A percentile compares a stretch with the other conserved stretches of the same genome.
Conservation (phyloP, 2,113 vertebrate species). For the Glaucidium brasilianum region DNA sequence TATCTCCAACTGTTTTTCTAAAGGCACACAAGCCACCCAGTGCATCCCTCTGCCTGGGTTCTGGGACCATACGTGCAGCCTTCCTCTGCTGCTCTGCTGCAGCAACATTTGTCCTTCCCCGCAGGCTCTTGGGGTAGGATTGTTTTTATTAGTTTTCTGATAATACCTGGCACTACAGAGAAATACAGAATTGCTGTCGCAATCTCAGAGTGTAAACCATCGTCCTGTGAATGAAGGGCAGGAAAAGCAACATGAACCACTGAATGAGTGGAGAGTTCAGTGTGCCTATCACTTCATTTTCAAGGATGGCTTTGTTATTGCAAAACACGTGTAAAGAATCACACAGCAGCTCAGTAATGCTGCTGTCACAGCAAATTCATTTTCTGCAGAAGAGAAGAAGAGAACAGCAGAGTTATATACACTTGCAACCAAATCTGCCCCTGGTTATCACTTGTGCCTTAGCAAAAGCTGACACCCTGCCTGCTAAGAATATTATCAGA, state of each 20-base stretch:
- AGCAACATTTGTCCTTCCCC: not conserved
- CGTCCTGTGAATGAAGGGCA: not conserved
- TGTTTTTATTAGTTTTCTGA: not conserved
- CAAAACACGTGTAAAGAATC: not conserved
- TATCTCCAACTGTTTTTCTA: not conserved
- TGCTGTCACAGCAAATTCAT: constrained; percentile 47
- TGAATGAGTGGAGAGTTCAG: not conserved
- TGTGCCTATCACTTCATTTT: not conserved
- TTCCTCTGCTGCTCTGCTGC: not conserved
- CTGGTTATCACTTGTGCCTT: constrained; percentile 19
- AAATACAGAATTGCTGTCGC: not conserved
- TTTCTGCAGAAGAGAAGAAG: not conserved
- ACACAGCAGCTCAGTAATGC: not conserved
- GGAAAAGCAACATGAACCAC: not conserved
- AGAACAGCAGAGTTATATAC: not conserved
- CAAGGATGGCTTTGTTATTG: constrained; percentile 8
- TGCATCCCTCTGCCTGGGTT: not conserved
- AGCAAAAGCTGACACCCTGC: constrained; percentile 13
- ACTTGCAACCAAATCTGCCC: constrained; percentile 13
- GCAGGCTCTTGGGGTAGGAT: not conserved
- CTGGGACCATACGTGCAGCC: not conserved
- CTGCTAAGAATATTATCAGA: constrained; percentile 1
- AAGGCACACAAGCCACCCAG: not conserved
- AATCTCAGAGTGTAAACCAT: not conserved
- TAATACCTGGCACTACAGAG: not conserved